Percentiles rank a stretch among this genome's conserved stretches.
phyloP scores from a whole-genome alignment of 2,888 invertebrate species.

The Cheilosia vulpina region DNA sequence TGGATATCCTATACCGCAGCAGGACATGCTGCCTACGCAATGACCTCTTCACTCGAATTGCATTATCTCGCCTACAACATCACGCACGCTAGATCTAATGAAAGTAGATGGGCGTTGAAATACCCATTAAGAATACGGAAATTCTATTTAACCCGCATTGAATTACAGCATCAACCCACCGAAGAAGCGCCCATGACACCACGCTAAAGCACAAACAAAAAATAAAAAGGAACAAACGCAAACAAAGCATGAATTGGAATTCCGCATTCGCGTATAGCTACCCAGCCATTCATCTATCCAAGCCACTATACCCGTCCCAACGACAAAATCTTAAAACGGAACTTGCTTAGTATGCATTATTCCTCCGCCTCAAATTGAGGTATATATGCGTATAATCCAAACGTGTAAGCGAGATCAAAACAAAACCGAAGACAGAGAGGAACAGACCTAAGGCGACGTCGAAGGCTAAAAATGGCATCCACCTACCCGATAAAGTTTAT shows the following conservation, averaged over 20 bases:
- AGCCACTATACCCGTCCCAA: neutral
- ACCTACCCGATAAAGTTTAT: conserved; percentile 75
- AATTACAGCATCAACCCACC: conserved; percentile 23
- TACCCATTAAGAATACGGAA: conserved; percentile 61
- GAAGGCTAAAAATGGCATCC: conserved; percentile 74
- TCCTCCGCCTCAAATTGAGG: conserved; percentile 46
- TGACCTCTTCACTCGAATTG: conserved; percentile 50
- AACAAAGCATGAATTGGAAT: conserved; percentile 47
- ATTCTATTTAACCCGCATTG: conserved; percentile 65
- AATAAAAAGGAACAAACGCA: conserved; percentile 3
- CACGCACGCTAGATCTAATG: conserved; percentile 39
- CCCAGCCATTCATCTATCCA: conserved; percentile 40
- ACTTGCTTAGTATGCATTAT: conserved; percentile 70
- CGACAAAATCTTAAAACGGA: conserved; percentile 43
- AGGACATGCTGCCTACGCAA: conserved; percentile 21
- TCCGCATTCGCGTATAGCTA: conserved; percentile 43
- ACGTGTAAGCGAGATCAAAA: conserved; percentile 35
- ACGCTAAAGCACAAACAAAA: conserved; percentile 14
- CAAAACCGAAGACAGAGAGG: neutral
- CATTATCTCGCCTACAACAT: conserved; percentile 47
- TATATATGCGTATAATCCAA: conserved; percentile 19
- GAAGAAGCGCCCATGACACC: neutral
- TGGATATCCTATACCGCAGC: neutral
- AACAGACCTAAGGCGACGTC: conserved; percentile 12
- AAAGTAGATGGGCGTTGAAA: conserved; percentile 62